Base-by-base conservation (phyloP, 2,888 invertebrate species). In the Pinctada fucata region DNA sequence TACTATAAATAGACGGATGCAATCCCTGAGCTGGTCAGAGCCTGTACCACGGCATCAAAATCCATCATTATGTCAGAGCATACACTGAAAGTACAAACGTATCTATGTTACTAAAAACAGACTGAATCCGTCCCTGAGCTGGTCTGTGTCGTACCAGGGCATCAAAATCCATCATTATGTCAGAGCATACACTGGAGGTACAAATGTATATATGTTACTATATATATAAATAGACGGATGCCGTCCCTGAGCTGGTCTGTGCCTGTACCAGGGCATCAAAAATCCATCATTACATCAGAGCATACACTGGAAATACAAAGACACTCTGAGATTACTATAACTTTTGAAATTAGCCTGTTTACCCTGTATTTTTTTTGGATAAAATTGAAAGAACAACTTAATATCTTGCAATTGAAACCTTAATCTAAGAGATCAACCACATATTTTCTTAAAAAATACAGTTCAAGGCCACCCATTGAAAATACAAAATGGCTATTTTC, bases 1-100 rank as follows among this genome's bases (percentile, higher is more conserved):
- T 31, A 31, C 67, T 5, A 52, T 64, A 45, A 31, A 45, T 10
- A n/a, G 82, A 99, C 94, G 74, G 99, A 99, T 3, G 99, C 99
- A 0, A 99, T 99, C 75, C 99, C 99, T 76, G 99, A 95, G 76
- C 97, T 97, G 2, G 98, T 97, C 93, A 99, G 97, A 0, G 95
- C 97, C 4, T 97, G 96, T 52, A 99, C 96, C 82, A 99, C 94
- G 0, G 97, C 98, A 93, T 99, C 99, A 93, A 99, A 99, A 93
- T 99, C 99, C 98, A 99, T 97, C 79, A 99, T 93, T 0, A 96
- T 99, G 82, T 96, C 96, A 85, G 97, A 96, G 92, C 99, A 99
- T 0, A 97, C 97, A 83, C 97, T 97, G 93, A 4, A 31, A 31
- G 31, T 31, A 31, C 31, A 31, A 31, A 31, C 31, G 31, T 31